phyloP scores from a whole-genome alignment of 2,113 vertebrate genomes.

The Plecturocebus donacophilus region DNA sequence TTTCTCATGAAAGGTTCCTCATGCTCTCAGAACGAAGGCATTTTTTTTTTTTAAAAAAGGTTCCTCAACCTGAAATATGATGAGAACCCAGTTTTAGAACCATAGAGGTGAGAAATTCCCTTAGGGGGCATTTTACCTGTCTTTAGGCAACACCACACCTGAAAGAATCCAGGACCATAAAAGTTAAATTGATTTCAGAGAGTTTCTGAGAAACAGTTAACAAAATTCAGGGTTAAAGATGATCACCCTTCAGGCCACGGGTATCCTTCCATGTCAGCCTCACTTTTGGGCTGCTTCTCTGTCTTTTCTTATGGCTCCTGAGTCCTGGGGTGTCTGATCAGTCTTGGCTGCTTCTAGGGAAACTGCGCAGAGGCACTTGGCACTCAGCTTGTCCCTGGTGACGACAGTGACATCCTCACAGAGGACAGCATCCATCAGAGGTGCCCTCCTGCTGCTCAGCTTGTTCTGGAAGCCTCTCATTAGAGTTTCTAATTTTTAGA shows the following conservation, averaged over 20 bases:
- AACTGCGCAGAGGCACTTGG: not conserved
- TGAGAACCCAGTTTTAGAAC: not conserved
- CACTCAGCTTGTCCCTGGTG: not conserved
- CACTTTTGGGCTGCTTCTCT: not conserved
- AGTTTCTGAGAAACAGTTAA: not conserved
- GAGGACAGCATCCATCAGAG: constrained; percentile 64
- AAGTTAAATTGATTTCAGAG: not conserved
- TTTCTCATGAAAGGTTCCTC: not conserved
- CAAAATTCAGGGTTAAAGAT: not conserved
- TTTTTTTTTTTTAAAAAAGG: no score
- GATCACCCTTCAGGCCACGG: not conserved
- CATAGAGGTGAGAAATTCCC: not conserved
- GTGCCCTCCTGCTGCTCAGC: constrained; percentile 59
- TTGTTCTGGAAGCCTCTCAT: constrained; percentile 66
- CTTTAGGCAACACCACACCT: not conserved
- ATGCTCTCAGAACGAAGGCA: no score
- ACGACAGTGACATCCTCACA: constrained; percentile 31
- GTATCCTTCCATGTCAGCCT: not conserved
- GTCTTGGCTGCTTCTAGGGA: constrained; percentile 1
- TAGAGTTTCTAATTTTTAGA: constrained; percentile 66
- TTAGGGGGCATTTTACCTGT: not conserved
- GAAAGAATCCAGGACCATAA: not conserved
- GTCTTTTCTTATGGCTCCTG: not conserved
- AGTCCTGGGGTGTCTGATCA: not conserved
- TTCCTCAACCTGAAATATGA: not conserved